Evolutionary conservation across 1,140 invertebrate species (phyloP), one percentile per base, ranked within the genome.

Genomic region (Agrilus planipennis): DNA sequence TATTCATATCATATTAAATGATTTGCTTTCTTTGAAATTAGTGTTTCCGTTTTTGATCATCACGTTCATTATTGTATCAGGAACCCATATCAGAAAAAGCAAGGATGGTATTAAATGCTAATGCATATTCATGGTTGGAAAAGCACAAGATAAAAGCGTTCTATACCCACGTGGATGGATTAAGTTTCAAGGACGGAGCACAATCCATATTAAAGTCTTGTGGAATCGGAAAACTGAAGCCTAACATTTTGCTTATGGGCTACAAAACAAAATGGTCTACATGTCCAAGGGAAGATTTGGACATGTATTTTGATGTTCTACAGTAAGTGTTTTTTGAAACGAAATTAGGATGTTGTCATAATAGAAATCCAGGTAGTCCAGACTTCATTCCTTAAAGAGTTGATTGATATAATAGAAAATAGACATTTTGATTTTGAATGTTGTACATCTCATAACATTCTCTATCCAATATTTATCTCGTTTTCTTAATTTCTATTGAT

Each of bases 61-160:
- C n/a, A n/a, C n/a, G n/a, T n/a, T n/a, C n/a, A n/a, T n/a, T n/a
- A n/a, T n/a, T n/a, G n/a, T n/a, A n/a, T n/a, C n/a, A n/a, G n/a
- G n/a, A n/a, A n/a, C n/a, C n/a, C n/a, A n/a, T 49, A 49, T 15
- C 59, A 14, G 55, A 61, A 47, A 49, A 57, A 39, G 62, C 67
- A 15, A 59, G 73, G 14, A 66, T 65, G 28, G 62, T 66, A 23
- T 54, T 75, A 2, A 61, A 61, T 41, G 61, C 65, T 2, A 76
- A 81, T 46, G 79, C 82, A 0, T 77, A 81, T 47, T 71, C 70
- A 30, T 97, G 90, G 90, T 72, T 97, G 39, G 66, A 69, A 17
- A 73, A 77, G 15, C 79, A 90, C 39, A 87, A 85, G 59, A 75
- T 94, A 9, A 95, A 93, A 63, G 82, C 84, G 0, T 98, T 97